These are phyloP conservation scores for Nothocercus julius DNA, from an alignment of 2,113 vertebrate species.

Conservation along the genomic window DNA sequence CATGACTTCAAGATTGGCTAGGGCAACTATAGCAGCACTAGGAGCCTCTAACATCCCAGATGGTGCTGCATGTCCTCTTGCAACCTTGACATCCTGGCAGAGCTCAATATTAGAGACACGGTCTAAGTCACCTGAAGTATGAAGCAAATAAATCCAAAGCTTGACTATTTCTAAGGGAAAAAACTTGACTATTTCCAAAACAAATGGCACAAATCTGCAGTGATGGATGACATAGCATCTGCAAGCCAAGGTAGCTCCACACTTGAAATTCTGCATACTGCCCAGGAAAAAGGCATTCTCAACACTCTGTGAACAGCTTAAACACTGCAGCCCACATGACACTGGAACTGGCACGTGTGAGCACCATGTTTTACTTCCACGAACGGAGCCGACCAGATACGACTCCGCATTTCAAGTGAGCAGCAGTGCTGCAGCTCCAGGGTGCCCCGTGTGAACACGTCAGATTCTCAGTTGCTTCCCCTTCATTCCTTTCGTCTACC, in stretches of 20 bases:
- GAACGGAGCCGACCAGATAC: background rate
- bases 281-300: background rate
- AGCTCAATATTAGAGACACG: background rate
- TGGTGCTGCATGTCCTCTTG: background rate
- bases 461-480: background rate
- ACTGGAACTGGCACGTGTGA: background rate
- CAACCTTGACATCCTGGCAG: background rate
- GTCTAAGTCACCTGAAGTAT: background rate
- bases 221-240: background rate
- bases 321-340: background rate
- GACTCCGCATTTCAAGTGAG: background rate
- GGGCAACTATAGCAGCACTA: background rate
- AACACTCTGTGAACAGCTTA: background rate
- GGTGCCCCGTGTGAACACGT: background rate
- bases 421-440: background rate
- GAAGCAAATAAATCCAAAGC: background rate
- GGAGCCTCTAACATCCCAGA: background rate
- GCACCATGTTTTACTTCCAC: background rate
- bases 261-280: background rate
- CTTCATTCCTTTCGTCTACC: background rate
- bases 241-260: background rate
- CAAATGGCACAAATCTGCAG: background rate
- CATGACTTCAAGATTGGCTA: background rate
- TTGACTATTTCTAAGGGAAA: background rate
- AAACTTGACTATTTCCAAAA: background rate